phyloP scores from a whole-genome alignment of 2,888 invertebrate species.

The Operophtera brumata region DNA sequence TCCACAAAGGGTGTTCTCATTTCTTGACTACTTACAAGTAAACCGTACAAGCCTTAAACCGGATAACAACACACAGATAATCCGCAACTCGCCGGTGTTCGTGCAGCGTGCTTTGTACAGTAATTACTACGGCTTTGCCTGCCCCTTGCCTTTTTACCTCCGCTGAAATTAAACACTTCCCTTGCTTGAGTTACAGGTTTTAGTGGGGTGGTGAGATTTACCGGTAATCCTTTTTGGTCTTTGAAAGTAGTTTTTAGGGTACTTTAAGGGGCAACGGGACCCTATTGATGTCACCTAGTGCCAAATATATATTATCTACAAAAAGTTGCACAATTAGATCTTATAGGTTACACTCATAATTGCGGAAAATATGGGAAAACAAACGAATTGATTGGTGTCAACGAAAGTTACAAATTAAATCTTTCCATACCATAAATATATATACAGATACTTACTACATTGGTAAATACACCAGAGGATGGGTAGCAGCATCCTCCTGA shows the following conservation, averaged over 20 bases:
- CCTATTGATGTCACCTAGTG: too few relatives aligned
- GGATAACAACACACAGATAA: slow-evolving; percentile 55
- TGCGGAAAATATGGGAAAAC: too few relatives aligned
- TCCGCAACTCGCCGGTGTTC: slow-evolving; percentile 35
- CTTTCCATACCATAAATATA: too few relatives aligned
- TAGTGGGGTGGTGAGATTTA: slow-evolving; percentile 19
- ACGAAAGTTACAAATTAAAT: too few relatives aligned
- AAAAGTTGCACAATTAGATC: too few relatives aligned
- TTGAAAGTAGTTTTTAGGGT: slow-evolving; percentile 5
- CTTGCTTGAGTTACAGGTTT: slow-evolving; percentile 23
- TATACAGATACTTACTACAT: too few relatives aligned
- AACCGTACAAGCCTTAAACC: slow-evolving; percentile 14
- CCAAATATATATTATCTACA: too few relatives aligned
- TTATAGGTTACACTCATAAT: too few relatives aligned
- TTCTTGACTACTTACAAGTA: not conserved
- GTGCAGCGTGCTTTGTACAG: slow-evolving; percentile 44
- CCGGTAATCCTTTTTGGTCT: slow-evolving; percentile 17
- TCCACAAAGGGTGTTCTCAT: not conserved
- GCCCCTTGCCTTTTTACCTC: slow-evolving; percentile 37
- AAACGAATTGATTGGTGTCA: too few relatives aligned
- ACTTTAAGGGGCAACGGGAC: not conserved
- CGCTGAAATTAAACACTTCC: slow-evolving; percentile 37
- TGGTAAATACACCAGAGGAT: too few relatives aligned
- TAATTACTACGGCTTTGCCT: slow-evolving; percentile 58
- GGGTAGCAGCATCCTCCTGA: too few relatives aligned